Conservation (phyloP, 2,888 invertebrate genomes). For the Dasypolia templi region DNA sequence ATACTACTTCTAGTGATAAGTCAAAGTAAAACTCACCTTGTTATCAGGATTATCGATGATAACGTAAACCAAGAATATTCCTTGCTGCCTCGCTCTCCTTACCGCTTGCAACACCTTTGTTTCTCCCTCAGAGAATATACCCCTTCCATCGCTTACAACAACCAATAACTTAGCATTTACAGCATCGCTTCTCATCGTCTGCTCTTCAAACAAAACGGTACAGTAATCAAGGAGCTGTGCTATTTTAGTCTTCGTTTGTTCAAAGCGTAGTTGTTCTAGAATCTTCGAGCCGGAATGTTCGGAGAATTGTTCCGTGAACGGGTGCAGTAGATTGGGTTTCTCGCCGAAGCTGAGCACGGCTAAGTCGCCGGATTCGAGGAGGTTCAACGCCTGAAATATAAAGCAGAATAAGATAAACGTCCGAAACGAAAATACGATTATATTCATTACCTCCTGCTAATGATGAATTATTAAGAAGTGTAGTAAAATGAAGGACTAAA, state of each 20-base stretch:
- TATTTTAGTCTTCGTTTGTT: conserved; percentile 97
- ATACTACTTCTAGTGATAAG: neutral
- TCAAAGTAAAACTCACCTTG: conserved; percentile 90
- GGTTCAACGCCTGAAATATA: conserved; percentile 93
- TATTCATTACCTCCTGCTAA: neutral
- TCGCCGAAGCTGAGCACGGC: conserved; percentile 98
- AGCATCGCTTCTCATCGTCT: conserved; percentile 87
- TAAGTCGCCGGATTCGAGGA: conserved; percentile 98
- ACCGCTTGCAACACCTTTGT: conserved; percentile 94
- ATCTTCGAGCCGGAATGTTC: conserved; percentile 96
- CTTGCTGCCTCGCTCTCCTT: conserved; percentile 94
- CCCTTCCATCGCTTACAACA: conserved; percentile 98
- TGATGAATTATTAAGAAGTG: neutral
- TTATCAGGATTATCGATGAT: conserved; percentile 98
- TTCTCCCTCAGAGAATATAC: conserved; percentile 97
- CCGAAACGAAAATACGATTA: neutral
- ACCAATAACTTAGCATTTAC: conserved; percentile 96
- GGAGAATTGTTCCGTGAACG: conserved; percentile 96
- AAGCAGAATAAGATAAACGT: neutral
- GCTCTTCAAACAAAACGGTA: conserved; percentile 90
- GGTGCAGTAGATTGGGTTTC: conserved; percentile 95
- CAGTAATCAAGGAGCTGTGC: conserved; percentile 95
- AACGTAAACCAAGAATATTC: conserved; percentile 98
- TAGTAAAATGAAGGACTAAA: neutral
- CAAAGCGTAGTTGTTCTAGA: conserved; percentile 95